Percentiles rank a stretch among this genome's conserved stretches.
phyloP scores from a whole-genome alignment of 1,140 invertebrate species.

The Leptestheria dahalacensis region DNA sequence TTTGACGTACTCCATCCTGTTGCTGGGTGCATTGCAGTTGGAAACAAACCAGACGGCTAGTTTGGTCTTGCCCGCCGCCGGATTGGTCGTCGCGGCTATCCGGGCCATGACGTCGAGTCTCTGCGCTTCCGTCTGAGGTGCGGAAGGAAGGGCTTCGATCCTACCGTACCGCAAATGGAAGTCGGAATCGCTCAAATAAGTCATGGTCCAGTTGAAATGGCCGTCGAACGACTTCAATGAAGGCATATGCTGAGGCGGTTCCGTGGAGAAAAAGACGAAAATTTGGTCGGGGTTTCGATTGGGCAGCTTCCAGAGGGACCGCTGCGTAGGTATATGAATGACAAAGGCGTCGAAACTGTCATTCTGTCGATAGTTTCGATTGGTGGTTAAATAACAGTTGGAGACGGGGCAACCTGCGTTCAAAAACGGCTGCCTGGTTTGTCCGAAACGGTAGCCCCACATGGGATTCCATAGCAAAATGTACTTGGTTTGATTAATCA shows the following conservation, averaged over 20 bases:
- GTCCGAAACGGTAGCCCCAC: not conserved
- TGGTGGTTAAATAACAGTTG: not conserved
- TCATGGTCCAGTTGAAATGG: constrained; percentile 35
- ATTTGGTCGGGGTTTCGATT: constrained; percentile 8
- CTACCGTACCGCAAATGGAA: constrained; percentile 23
- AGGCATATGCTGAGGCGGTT: not conserved
- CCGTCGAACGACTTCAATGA: not conserved
- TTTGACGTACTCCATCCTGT: not conserved
- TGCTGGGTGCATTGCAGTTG: not conserved
- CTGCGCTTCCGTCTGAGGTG: not conserved
- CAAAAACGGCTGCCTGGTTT: not conserved
- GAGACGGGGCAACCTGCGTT: not conserved
- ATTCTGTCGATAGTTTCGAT: not conserved
- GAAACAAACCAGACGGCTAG: constrained; percentile 8
- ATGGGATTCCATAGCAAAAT: not conserved
- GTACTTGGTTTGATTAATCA: not conserved
- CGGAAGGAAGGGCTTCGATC: not conserved
- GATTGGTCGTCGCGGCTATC: not conserved
- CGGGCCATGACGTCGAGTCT: no score
- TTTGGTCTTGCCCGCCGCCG: constrained; percentile 1
- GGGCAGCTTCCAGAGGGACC: not conserved
- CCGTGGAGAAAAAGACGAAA: constrained; percentile 3
- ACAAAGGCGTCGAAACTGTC: constrained; percentile 6
- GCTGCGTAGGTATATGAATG: not conserved
- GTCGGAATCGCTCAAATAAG: constrained; percentile 30